phyloP scores from a whole-genome alignment of 1,140 invertebrate genomes.

The Solenopsis fugax region DNA sequence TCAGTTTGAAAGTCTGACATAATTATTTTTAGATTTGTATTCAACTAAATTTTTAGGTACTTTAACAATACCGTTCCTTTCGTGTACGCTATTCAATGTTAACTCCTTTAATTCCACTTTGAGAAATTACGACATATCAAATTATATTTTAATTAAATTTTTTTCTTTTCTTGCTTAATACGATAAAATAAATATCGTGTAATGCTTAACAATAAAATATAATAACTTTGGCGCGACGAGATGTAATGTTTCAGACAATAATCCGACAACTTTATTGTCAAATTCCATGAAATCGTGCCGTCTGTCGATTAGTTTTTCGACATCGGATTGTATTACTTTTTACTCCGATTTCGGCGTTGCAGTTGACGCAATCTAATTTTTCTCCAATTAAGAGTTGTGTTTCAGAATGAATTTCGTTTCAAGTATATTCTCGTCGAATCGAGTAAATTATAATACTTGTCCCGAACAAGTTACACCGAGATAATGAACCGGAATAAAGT shows the following conservation, averaged over 20 bases:
- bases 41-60: too few relatives aligned
- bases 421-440: neutral
- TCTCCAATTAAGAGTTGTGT: neutral
- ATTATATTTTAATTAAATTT: neutral
- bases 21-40: too few relatives aligned
- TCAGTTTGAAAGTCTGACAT: too few relatives aligned
- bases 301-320: neutral
- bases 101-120: neutral
- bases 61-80: too few relatives aligned
- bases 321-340: constrained; percentile 6
- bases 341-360: neutral
- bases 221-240: neutral
- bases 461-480: neutral
- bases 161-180: neutral
- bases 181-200: neutral
- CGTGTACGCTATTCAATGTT: neutral
- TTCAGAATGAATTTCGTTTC: neutral
- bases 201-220: neutral
- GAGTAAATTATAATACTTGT: neutral
- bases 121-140: neutral
- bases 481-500: neutral
- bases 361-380: constrained; percentile 13
- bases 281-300: neutral
- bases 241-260: neutral
- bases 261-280: constrained; percentile 28